Evolutionary conservation across 2,888 invertebrate species (phyloP).

Genomic region (Drymonia ruficornis): DNA sequence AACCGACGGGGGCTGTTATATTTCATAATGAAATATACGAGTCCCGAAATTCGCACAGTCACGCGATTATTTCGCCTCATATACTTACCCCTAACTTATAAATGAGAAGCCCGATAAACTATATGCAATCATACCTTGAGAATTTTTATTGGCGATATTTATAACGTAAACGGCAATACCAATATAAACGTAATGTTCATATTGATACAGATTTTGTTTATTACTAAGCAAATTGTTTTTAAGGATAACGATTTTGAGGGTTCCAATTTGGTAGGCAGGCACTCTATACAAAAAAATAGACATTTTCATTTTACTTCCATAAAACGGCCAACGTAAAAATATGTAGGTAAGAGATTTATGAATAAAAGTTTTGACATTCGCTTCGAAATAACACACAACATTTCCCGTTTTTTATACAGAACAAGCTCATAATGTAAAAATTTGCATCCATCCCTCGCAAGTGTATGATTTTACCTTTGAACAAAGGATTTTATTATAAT

Average conservation of each 20-base stretch:
- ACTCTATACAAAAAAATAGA: too few species aligned
- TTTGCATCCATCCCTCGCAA: slow-evolving; percentile 27
- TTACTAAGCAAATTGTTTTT: not conserved
- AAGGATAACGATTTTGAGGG: not conserved
- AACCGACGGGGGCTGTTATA: too few species aligned
- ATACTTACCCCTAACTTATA: not conserved
- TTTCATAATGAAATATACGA: too few species aligned
- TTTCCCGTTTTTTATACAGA: slow-evolving; percentile 17
- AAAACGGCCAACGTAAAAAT: too few species aligned
- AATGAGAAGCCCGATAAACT: not conserved
- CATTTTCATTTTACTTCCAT: too few species aligned
- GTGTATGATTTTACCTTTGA: slow-evolving; percentile 27
- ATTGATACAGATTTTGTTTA: not conserved
- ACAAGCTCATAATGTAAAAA: slow-evolving; percentile 30
- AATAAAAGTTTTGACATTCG: slow-evolving; percentile 3
- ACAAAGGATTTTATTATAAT: slow-evolving; percentile 38
- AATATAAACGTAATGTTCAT: not conserved
- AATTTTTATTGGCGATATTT: not conserved
- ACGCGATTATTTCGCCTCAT: not conserved
- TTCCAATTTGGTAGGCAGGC: too few species aligned
- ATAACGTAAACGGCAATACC: not conserved
- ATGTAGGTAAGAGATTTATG: not conserved
- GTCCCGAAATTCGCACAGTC: not conserved
- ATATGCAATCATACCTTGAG: not conserved
- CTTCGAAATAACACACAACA: slow-evolving; percentile 5